Evolutionary conservation across 2,797 vertebrate species (phyloP).

Genomic region (Pantherophis vulpinus): DNA sequence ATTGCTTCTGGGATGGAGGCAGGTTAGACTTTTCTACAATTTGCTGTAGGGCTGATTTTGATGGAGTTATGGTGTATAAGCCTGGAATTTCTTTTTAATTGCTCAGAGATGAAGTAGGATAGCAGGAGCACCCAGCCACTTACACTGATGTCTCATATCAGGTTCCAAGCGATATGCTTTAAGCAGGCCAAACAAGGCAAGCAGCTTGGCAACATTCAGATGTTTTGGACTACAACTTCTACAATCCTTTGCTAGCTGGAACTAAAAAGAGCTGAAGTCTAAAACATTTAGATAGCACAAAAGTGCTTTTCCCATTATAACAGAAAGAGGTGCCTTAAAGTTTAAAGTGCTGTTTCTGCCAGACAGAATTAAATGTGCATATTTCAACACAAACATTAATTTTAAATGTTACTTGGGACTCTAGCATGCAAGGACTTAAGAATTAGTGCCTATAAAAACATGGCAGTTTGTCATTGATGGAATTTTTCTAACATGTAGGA

Average conservation of each 20-base stretch:
- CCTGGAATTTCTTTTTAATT: background rate
- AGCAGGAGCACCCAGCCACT: too few relatives aligned
- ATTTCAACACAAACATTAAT: background rate
- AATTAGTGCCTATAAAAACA: background rate
- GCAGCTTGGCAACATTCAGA: background rate
- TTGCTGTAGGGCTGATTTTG: background rate
- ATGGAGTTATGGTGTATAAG: background rate
- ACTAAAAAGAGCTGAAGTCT: background rate
- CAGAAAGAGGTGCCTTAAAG: background rate
- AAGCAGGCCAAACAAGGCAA: background rate
- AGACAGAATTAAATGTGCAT: background rate
- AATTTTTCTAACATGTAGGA: background rate
- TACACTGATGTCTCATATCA: background rate
- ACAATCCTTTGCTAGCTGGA: background rate
- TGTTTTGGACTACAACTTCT: background rate
- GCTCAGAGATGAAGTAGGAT: background rate
- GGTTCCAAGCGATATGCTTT: background rate
- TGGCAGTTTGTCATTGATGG: background rate
- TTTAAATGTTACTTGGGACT: background rate
- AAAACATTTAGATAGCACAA: background rate
- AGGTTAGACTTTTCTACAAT: background rate
- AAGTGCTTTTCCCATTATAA: background rate
- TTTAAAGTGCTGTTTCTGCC: background rate
- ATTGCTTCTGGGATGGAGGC: background rate
- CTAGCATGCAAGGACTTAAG: background rate